Base-by-base conservation (phyloP, 2,797 vertebrate genomes). In the Sphaeramia orbicularis region DNA sequence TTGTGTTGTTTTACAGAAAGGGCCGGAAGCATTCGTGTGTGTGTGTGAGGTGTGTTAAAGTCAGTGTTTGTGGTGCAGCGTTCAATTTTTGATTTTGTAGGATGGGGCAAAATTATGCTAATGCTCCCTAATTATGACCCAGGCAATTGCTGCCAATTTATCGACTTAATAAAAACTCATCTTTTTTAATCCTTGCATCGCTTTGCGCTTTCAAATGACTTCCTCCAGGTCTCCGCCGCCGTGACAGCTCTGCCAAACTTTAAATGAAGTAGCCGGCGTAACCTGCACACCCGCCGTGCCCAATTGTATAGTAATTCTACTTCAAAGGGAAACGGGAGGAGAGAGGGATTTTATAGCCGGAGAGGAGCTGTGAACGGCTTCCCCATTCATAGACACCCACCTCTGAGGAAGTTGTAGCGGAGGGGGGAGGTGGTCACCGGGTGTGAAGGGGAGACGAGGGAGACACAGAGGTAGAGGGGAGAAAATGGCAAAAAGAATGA, bases 291-390 rank as follows among this genome's bases (percentile, higher is more conserved):
- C 92, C 83, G 74, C 89, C 73, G 87, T 87, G 90, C 74, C 41
- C 87, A 88, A 86, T 90, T 91, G 91, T 94, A 81, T 82, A 85
- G 90, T 91, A 93, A 93, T 93, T 92, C 90, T 35, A 93, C 93
- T 92, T 94, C 93, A 94, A 94, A 94, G 92, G 79, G 74, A 53
- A 80, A 89, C 21, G 10, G 60, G 52, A 50, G 59, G 73, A 24
- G 65, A 37, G 63, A 41, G 76, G 74, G 69, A 55, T 74, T 86
- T 89, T 84, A 86, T 55, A 82, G 76, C 83, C 27, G 56, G 69
- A 87, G 84, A 88, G 84, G 76, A 82, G 81, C 65, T 76, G 80
- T 35, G 71, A 90, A 83, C 35, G 65, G 79, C 62, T 74, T 75
- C 66, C 64, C 71, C 72, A 68, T 83, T 85, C 80, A 74, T 51